Evolutionary conservation across 2,888 invertebrate species (phyloP), one percentile per base, ranked within the genome.

Genomic region (Tachina lurida): DNA sequence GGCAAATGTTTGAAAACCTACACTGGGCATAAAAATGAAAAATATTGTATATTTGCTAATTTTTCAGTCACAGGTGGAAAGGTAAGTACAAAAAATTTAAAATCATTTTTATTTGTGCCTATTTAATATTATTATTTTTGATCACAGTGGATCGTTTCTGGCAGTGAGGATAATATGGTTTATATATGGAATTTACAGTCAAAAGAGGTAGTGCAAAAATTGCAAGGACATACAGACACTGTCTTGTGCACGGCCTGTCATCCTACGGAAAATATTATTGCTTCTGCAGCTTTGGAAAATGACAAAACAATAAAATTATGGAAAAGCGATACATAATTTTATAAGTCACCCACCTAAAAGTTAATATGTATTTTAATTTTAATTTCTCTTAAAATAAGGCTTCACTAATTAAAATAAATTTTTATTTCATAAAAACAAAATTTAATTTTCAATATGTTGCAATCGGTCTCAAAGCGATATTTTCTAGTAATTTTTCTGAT

Each of bases 151-250:
- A 99, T 99, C 92, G 99, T 99, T 65, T 99, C 98, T 56, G 99
- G 99, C n/a, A 99, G 99, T 7, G 99, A 99, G 93, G 99, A 99
- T 93, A 97, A 98, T 92, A 95, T 98, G 94, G 98, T 99, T 0
- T 99, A 99, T 92, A 98, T 99, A 90, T 99, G 99, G 99, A 99
- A 99, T 94, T 94, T 99, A 88, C 99, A 99, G 93, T 98, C 99
- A 15, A 99, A 99, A 93, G 99, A 99, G 94, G 97, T 99, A 84
- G 99, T 99, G 83, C 99, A 99, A 93, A 97, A 98, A 93, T 94
- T 99, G 86, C 96, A 97, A 89, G 99, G 99, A 0, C 99, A 99
- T 92, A 98, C 98, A 88, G 98, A 99, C 95, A 95, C 94, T 4
- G 99, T 99, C 12, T 94, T 99, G 39, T 99, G 99, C 91, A 99